Evolutionary conservation across 2,888 invertebrate genomes (phyloP), one percentile per base, ranked within the genome.

Genomic region (Philhelius pedissequus): DNA sequence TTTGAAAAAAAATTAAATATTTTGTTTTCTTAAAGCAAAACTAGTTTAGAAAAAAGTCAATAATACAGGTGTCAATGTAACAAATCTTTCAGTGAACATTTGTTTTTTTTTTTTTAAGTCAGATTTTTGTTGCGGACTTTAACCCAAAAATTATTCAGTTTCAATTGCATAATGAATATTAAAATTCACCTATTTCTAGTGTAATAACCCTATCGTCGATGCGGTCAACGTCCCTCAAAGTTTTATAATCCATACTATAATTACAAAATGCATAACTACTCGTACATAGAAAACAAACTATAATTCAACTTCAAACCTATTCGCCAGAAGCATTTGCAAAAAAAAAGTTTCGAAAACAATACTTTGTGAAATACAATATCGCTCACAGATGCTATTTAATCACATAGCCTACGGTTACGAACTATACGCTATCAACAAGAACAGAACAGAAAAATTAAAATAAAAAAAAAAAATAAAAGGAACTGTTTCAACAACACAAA

Each of bases 161-260:
- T 35, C 4, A 43, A 9, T 43, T 38, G n/a, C n/a, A 1, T n/a
- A 8, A n/a, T 38, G 38, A n/a, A 38, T 38, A 38, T 45, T 45
- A 1, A 2, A 45, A 5, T 45, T 6, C 15, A 38, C 5, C n/a
- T 22, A 22, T 18, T 40, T 40, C 15, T 25, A 0, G n/a, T 43
- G 13, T 13, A 1, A 43, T 27, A 7, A 62, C 11, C 62, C 11
- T 25, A 13, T 25, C 2, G 35, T 7, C 60, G 58, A 70, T 80
- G 75, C 75, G 75, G 80, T 80, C 80, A 81, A 64, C 75, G 76
- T 58, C 40, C 64, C 40, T 70, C 70, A 50, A 64, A 45, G 32
- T 70, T 70, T 40, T 32, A 43, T 70, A 64, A 70, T 70, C 40
- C 43, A 48, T 64, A 25, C 20, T 38, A 18, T 50, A 60, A 54